These are phyloP conservation scores for Sebastes oblongus DNA, from an alignment of 2,797 vertebrate genomes.

Conservation along the genomic window DNA sequence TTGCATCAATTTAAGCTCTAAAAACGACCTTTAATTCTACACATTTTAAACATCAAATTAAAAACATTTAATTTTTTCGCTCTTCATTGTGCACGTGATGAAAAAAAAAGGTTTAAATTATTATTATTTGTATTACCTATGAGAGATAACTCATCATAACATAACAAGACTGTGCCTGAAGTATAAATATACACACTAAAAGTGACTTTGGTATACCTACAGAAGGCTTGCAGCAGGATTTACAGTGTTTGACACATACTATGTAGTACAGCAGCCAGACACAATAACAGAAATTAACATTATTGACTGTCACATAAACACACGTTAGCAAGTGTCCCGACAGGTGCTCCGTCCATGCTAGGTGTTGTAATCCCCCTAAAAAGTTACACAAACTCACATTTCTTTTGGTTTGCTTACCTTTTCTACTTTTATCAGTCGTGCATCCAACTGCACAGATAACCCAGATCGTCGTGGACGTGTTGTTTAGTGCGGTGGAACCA, in stretches of 20 bases:
- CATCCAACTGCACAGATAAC: not conserved
- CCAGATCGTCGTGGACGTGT: not conserved
- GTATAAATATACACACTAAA: not conserved
- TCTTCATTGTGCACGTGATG: not conserved
- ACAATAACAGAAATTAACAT: not conserved
- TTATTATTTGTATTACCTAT: not conserved
- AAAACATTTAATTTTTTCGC: no score
- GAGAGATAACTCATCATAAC: not conserved
- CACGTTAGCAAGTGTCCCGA: not conserved
- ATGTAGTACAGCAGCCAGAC: not conserved
- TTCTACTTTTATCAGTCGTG: not conserved
- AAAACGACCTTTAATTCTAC: not conserved
- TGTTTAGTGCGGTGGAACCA: not conserved
- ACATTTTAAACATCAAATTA: no score
- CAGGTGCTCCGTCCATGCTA: not conserved
- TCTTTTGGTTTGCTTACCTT: conserved; percentile 17
- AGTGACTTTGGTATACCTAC: not conserved
- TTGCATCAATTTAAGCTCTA: not conserved
- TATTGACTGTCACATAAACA: not conserved
- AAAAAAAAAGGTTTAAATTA: not conserved
- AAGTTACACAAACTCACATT: conserved; percentile 24
- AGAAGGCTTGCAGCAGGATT: not conserved
- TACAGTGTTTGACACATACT: no score
- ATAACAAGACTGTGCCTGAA: not conserved
- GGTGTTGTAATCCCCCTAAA: not conserved